Base-by-base conservation (phyloP, 2,797 vertebrate genomes). In the Parauchenoglanis ngamensis region DNA sequence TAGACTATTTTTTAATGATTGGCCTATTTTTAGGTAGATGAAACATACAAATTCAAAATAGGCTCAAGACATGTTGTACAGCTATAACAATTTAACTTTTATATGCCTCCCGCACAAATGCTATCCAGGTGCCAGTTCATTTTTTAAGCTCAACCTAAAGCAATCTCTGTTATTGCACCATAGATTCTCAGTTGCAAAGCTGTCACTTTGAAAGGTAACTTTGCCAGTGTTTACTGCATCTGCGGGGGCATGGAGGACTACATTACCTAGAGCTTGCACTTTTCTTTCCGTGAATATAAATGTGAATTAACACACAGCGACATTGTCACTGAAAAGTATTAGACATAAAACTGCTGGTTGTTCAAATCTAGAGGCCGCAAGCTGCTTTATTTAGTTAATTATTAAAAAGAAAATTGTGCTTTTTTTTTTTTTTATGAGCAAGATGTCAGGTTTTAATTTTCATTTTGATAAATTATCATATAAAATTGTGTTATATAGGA, bases 261-360 rank as follows among this genome's bases (percentile, higher is more conserved):
- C 59, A 11, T 82, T 82, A 28, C 40, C 8, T 28, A 4, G 35
- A 65, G 59, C 40, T 10, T n/a, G 40, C 25, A 15, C 59, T 46
- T 28, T 65, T 82, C 79, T 82, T 82, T 49, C 46, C 40, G 25
- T 28, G 59, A 82, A 82, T 82, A 49, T 63, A 82, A 82, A 82
- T 82, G 79, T 78, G 25, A 85, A 89, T 54, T 85, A 80, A 35
- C 61, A 80, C 87, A 73, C 28, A 21, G 10, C 25, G 79, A 82
- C 79, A 82, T 65, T 63, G 40, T 82, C 21, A 80, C 31, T 46
- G 35, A 80, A 80, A 80, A n/a, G 78, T 25, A 44, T 63, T 0
- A 25, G 57, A 80, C 35, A 63, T 46, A 80, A 80, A 79, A 79
- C 10, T 54, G 15, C 59, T 79, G 28, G 28, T 40, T 40, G 77